Evolutionary conservation across 2,113 vertebrate genomes (phyloP), one percentile per base, ranked within the genome.

Genomic region (Rana temporaria): DNA sequence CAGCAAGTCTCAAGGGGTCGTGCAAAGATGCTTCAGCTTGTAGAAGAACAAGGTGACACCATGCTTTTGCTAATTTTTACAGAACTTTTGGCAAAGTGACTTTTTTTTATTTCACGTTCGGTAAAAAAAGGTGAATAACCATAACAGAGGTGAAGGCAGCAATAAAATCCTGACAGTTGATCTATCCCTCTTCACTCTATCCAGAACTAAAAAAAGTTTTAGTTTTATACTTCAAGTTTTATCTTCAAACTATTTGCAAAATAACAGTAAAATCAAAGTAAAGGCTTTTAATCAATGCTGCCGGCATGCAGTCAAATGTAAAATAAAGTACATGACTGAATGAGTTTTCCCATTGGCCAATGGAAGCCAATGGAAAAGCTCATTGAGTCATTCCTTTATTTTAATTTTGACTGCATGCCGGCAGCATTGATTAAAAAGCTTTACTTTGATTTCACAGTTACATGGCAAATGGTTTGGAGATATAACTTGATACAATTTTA

Each of bases 211-310:
- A 30, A 30, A 30, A 30, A 2, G 26, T 30, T 30, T 30, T 30
- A 30, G 26, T 30, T 2, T 30, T 30, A 30, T 30, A 30, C 26
- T 30, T 83, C 81, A 68, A 76, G 71, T 83, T 76, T 75, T 83
- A 83, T 83, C 72, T 83, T 72, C 63, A 83, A 83, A 76, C 71
- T 60, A 76, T 75, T 83, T 76, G 81, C 81, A 53, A 57, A 52
- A 52, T 63, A 76, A 76, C 81, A 60, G 72, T 83, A 72, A 83
- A 83, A 83, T 76, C 81, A 76, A 63, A 68, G 81, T 57, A 67
- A 76, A 83, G 72, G 81, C 57, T 83, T 76, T 76, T 83, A 83
- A 83, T 83, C 81, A 83, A 83, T 68, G 71, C 73, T 57, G 55
- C 63, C 48, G 52, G 60, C 71, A 48, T 60, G 55, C 32, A n/a